Conservation (phyloP, 2,888 invertebrate species). For the Ephialtes manifestator region DNA sequence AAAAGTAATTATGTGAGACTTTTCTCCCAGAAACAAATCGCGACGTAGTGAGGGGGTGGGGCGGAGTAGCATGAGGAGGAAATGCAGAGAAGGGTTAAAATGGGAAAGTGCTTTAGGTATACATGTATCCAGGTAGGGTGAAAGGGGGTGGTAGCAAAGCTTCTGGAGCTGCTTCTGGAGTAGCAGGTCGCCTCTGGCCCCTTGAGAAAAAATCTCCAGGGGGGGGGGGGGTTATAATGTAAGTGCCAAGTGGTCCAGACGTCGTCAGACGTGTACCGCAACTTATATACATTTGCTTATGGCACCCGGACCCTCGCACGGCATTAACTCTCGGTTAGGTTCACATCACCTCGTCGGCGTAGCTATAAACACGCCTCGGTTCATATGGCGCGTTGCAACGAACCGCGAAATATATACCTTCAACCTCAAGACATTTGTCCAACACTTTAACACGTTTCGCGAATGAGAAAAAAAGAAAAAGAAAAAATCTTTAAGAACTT, state of each 20-base stretch:
- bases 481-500: constrained; percentile 34
- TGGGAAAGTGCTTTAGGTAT: constrained; percentile 28
- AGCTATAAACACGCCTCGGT: constrained; percentile 60
- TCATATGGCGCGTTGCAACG: constrained; percentile 55
- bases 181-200: constrained; percentile 35
- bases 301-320: constrained; percentile 35
- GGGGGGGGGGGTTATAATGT: constrained; percentile 74
- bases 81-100: constrained; percentile 31
- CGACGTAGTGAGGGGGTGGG: not conserved
- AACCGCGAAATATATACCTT: constrained; percentile 58
- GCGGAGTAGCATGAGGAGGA: not conserved
- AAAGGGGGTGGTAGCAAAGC: constrained; percentile 40
- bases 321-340: constrained; percentile 66
- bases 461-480: constrained; percentile 3
- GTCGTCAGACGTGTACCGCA: constrained; percentile 73
- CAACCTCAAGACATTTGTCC: constrained; percentile 61
- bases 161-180: constrained; percentile 47
- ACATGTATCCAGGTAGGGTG: constrained; percentile 4
- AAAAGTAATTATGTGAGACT: constrained; percentile 83
- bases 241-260: constrained; percentile 78
- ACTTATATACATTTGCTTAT: constrained; percentile 49
- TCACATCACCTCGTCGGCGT: constrained; percentile 49
- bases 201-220: constrained; percentile 42
- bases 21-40: constrained; percentile 76
- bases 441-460: constrained; percentile 29